phyloP scores from a whole-genome alignment of 2,888 invertebrate species.

The Drosophila atripex region DNA sequence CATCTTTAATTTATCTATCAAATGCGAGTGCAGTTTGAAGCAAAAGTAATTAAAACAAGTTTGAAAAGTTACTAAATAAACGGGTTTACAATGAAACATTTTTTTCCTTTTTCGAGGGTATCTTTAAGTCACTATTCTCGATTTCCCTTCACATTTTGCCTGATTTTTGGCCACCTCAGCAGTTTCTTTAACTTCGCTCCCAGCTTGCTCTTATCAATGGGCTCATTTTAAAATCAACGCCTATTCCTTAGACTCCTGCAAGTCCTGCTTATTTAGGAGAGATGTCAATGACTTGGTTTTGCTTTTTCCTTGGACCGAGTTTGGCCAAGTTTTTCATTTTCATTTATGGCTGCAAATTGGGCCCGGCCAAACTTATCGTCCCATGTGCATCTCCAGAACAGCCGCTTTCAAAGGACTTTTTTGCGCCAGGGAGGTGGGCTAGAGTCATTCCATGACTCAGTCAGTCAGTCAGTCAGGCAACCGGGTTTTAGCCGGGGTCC shows the following conservation, averaged over 20 bases:
- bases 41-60: too few relatives aligned
- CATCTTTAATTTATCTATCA: too few relatives aligned
- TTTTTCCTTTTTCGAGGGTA: background rate
- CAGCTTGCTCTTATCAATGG: conserved; percentile 64
- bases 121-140: background rate
- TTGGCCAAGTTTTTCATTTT: conserved; percentile 65
- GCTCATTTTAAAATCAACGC: conserved; percentile 73
- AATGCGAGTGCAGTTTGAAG: too few relatives aligned
- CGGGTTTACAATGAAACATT: background rate
- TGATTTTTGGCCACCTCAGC: conserved; percentile 68
- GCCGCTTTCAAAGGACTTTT: conserved; percentile 34
- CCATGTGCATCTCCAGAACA: conserved; percentile 54
- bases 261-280: conserved; percentile 66
- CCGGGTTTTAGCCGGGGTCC: conserved; percentile 10
- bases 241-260: conserved; percentile 40
- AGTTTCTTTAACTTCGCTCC: conserved; percentile 42
- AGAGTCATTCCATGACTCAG: conserved; percentile 24
- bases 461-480: conserved; percentile 22
- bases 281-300: conserved; percentile 43
- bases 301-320: conserved; percentile 13
- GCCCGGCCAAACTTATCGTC: conserved; percentile 57
- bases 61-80: background rate
- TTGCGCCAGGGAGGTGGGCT: conserved; percentile 2
- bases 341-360: conserved; percentile 70
- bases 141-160: background rate